Conservation (phyloP, 2,797 vertebrate genomes). For the Halcyon leucocephala region DNA sequence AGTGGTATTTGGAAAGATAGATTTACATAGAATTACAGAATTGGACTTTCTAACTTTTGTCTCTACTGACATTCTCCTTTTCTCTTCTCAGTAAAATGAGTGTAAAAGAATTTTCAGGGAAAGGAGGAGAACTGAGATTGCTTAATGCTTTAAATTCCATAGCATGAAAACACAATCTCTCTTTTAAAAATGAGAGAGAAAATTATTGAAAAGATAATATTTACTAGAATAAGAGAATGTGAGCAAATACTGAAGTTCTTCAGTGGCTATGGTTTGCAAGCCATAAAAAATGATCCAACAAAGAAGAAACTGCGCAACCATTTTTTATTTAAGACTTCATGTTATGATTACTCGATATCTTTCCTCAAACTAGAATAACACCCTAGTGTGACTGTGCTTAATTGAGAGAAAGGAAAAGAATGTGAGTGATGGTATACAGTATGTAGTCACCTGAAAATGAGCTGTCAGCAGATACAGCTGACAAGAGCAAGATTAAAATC, state of each 20-base stretch:
- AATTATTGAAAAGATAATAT: not conserved
- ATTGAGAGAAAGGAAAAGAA: not conserved
- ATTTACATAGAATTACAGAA: constrained; percentile 4
- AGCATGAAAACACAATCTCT: not conserved
- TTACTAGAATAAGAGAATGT: not conserved
- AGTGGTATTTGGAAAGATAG: not conserved
- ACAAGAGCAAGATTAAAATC: constrained; percentile 41
- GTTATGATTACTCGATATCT: not conserved
- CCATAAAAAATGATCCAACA: not conserved
- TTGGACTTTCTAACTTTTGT: constrained; percentile 23
- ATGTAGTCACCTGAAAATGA: not conserved
- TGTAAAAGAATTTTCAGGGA: constrained; percentile 17
- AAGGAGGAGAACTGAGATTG: not conserved
- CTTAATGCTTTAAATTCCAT: not conserved
- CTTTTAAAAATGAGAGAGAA: not conserved
- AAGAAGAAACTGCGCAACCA: not conserved
- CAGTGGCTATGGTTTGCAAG: not conserved
- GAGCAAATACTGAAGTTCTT: not conserved
- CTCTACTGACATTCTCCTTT: constrained; percentile 20
- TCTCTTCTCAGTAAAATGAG: constrained; percentile 14
- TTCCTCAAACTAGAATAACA: not conserved
- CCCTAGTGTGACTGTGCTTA: not conserved
- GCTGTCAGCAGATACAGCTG: constrained; percentile 47
- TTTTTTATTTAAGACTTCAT: not conserved
- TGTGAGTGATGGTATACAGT: not conserved